Conservation (phyloP, 1,140 invertebrate genomes). For the Neotoxoptera formosana region DNA sequence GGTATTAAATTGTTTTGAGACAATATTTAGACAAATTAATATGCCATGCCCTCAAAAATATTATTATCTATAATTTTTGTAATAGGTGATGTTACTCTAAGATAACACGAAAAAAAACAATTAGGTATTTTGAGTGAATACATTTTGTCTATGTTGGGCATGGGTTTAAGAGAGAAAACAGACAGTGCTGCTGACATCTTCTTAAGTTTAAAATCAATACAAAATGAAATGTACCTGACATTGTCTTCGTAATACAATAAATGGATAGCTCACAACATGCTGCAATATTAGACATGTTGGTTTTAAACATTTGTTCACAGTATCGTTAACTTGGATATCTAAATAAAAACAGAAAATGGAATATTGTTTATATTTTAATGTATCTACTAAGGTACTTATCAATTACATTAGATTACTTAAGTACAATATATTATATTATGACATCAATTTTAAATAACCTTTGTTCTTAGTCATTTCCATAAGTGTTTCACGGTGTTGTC, state of each 20-base stretch:
- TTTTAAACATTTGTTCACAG: conserved; percentile 45
- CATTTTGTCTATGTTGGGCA: no score
- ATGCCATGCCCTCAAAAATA: no score
- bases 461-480: conserved; percentile 38
- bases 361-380: background rate
- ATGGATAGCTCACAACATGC: conserved; percentile 92
- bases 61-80: no score
- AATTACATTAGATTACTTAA: no score
- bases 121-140: no score
- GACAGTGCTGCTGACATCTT: no score
- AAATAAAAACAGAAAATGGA: background rate
- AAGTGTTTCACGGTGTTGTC: conserved; percentile 10
- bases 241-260: conserved; percentile 88
- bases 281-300: conserved; percentile 65
- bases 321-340: conserved; percentile 43
- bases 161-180: no score
- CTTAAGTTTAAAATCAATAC: background rate
- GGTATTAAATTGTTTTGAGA: no score
- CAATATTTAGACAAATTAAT: no score
- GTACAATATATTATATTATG: background rate
- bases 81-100: no score
- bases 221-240: conserved; percentile 77
- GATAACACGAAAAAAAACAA: no score
- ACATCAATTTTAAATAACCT: background rate
- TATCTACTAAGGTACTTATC: background rate